Evolutionary conservation across 2,888 invertebrate species (phyloP).

Genomic region (Oasisia sp.): DNA sequence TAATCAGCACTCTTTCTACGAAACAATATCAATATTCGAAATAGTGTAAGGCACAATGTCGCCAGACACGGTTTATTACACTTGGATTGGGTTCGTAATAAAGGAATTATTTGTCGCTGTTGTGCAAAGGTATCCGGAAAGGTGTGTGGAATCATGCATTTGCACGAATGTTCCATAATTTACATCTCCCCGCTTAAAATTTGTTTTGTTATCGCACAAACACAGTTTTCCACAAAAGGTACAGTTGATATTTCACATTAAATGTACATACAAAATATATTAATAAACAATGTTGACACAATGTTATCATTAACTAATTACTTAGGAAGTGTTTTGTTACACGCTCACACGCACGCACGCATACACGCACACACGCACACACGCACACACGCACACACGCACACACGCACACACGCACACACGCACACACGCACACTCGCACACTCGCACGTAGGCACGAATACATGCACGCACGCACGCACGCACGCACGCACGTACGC

Average conservation of each 20-base stretch:
- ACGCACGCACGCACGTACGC: neutral
- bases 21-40: neutral
- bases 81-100: neutral
- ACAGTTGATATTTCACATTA: no score
- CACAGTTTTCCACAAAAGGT: no score
- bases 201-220: no score
- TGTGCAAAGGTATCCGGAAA: neutral
- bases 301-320: no score
- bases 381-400: neutral
- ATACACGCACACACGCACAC: neutral
- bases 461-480: neutral
- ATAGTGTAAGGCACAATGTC: neutral
- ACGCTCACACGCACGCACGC: neutral
- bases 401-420: constrained; percentile 8
- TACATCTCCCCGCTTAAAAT: no score
- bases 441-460: neutral
- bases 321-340: no score
- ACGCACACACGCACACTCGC: neutral
- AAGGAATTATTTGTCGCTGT: neutral
- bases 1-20: neutral
- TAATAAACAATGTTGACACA: no score
- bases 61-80: neutral
- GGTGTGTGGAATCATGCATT: neutral
- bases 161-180: no score
- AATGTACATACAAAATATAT: no score